phyloP scores from a whole-genome alignment of 2,888 invertebrate species.

The Ptilodon capucinus region DNA sequence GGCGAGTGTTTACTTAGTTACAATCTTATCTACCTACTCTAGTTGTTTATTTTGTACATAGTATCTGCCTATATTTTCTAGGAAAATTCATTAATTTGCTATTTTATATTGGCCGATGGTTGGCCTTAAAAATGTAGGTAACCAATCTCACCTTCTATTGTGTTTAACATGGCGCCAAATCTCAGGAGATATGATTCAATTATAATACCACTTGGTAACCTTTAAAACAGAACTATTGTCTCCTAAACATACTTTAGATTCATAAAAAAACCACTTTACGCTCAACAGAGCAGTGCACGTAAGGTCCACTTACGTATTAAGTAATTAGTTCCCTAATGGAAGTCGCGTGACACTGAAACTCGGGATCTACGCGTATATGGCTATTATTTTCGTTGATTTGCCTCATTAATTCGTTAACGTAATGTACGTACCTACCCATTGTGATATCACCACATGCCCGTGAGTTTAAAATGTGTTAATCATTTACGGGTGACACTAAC shows the following conservation, averaged over 20 bases:
- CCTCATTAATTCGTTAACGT: constrained; percentile 60
- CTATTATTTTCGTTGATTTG: constrained; percentile 57
- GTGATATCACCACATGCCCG: constrained; percentile 63
- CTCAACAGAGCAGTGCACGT: constrained; percentile 5
- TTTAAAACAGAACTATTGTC: constrained; percentile 8
- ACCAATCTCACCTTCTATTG: constrained; percentile 32
- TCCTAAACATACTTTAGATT: background rate
- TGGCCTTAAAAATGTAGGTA: constrained; percentile 1
- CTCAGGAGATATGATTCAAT: constrained; percentile 7
- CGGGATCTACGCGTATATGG: constrained; percentile 39
- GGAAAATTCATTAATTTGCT: background rate
- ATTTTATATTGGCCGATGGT: too few species aligned
- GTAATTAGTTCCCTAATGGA: constrained; percentile 38
- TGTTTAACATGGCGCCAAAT: constrained; percentile 7
- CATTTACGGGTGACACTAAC: constrained; percentile 47
- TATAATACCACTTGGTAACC: constrained; percentile 13
- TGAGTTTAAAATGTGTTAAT: constrained; percentile 49
- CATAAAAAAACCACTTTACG: constrained; percentile 11
- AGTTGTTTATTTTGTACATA: background rate
- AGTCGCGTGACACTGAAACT: constrained; percentile 64
- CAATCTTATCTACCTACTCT: background rate
- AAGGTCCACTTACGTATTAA: constrained; percentile 10
- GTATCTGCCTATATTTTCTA: background rate
- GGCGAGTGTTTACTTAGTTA: background rate
- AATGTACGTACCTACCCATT: constrained; percentile 43